A percentile compares a stretch with the other conserved stretches of the same genome.
phyloP scores from a whole-genome alignment of 2,113 vertebrate genomes.

The Toxostoma redivivum region DNA sequence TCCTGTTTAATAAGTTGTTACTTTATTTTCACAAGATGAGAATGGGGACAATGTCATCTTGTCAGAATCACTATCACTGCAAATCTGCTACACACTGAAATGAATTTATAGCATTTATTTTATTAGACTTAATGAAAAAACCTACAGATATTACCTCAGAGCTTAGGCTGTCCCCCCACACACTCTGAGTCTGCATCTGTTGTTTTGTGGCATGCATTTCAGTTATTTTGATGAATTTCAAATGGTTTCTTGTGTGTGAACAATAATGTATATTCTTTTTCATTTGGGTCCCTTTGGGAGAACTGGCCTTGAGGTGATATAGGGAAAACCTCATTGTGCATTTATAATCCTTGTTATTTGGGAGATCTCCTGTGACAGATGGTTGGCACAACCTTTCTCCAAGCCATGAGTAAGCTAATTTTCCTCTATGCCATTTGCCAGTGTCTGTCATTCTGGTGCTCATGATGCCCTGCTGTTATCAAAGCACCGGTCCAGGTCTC shows the following conservation, averaged over 20 bases:
- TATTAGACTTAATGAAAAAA: neutral
- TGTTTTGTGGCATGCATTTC: neutral
- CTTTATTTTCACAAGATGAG: neutral
- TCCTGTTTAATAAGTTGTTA: constrained; percentile 7
- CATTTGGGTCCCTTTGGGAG: neutral
- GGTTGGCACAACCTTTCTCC: neutral
- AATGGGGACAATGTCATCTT: neutral
- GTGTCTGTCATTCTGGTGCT: neutral
- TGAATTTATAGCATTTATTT: neutral
- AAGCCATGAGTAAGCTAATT: constrained; percentile 1
- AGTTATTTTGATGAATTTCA: neutral
- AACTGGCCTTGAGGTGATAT: neutral
- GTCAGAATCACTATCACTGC: neutral
- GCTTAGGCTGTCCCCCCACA: neutral
- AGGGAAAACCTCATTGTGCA: neutral
- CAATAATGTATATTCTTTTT: neutral
- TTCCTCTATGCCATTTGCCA: neutral
- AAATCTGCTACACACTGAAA: neutral
- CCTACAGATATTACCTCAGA: neutral
- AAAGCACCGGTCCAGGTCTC: neutral
- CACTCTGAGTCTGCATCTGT: neutral
- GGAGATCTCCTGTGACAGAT: neutral
- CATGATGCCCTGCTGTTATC: neutral
- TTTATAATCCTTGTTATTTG: neutral
- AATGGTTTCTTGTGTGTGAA: neutral